Percentiles rank a stretch among this genome's conserved stretches.
phyloP scores from a whole-genome alignment of 2,797 vertebrate species.

The Xiphorhynchus erythropygius region DNA sequence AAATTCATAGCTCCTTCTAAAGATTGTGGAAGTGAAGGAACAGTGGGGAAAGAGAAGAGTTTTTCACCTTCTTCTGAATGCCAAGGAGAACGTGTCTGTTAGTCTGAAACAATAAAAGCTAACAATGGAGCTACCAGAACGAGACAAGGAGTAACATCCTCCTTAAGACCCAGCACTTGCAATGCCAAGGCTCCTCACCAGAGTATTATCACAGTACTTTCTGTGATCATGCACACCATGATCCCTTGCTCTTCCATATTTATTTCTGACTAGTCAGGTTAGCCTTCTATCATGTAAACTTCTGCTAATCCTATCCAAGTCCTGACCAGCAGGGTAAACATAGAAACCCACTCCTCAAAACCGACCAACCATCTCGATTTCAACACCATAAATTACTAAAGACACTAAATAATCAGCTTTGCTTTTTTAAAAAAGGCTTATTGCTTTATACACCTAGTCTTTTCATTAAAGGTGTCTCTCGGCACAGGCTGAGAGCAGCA shows the following conservation, averaged over 20 bases:
- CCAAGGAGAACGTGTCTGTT: accelerated
- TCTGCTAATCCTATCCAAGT: not conserved
- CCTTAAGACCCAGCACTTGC: not conserved
- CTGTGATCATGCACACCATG: not conserved
- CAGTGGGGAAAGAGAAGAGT: not conserved
- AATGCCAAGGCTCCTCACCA: not conserved
- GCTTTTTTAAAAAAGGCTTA: not conserved
- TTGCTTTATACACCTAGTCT: not conserved
- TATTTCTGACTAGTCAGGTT: not conserved
- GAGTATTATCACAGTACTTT: not conserved
- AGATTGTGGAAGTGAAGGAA: not conserved
- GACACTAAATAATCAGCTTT: not conserved
- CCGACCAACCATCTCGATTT: not conserved
- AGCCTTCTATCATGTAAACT: not conserved
- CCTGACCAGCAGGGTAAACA: not conserved
- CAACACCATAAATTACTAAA: not conserved
- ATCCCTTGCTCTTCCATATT: not conserved
- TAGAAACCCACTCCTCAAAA: not conserved
- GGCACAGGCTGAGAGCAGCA: not conserved
- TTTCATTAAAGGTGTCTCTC: not conserved
- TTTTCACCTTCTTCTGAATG: not conserved
- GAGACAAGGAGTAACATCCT: not conserved
- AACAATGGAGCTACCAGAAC: not conserved
- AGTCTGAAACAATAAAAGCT: not conserved
- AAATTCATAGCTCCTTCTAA: not conserved